Conservation (phyloP, 2,113 vertebrate species). For the Chlorodrepanis virens region DNA sequence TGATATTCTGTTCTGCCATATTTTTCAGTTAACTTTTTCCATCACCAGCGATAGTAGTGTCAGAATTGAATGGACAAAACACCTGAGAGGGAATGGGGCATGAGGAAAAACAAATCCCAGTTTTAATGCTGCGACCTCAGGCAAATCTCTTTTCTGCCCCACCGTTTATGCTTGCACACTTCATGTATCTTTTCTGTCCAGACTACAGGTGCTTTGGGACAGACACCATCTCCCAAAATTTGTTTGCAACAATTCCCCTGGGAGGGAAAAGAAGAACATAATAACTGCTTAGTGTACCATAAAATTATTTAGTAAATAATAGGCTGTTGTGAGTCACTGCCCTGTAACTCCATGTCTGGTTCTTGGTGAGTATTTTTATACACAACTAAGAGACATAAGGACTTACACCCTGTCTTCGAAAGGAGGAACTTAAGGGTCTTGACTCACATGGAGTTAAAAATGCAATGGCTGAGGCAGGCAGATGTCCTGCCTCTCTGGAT, state of each 20-base stretch:
- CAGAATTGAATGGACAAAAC: not conserved
- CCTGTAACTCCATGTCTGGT: not conserved
- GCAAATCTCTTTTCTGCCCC: not conserved
- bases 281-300: not conserved
- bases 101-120: not conserved
- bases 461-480: not conserved
- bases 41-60: not conserved
- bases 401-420: slow-evolving; percentile 2
- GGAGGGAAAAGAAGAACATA: not conserved
- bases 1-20: not conserved
- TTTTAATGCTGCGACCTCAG: not conserved
- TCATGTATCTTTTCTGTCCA: not conserved
- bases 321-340: slow-evolving; percentile 33
- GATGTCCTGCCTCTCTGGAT: not conserved
- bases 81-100: not conserved
- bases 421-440: not conserved
- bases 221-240: not conserved
- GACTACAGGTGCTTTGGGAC: not conserved
- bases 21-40: not conserved
- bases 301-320: slow-evolving; percentile 48
- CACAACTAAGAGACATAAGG: not conserved
- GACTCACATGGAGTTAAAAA: not conserved
- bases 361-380: slow-evolving; percentile 22
- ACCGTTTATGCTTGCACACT: not conserved
- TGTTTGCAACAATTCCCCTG: not conserved